Conservation (phyloP, 2,888 invertebrate species). For the Drosophila meridionalis region DNA sequence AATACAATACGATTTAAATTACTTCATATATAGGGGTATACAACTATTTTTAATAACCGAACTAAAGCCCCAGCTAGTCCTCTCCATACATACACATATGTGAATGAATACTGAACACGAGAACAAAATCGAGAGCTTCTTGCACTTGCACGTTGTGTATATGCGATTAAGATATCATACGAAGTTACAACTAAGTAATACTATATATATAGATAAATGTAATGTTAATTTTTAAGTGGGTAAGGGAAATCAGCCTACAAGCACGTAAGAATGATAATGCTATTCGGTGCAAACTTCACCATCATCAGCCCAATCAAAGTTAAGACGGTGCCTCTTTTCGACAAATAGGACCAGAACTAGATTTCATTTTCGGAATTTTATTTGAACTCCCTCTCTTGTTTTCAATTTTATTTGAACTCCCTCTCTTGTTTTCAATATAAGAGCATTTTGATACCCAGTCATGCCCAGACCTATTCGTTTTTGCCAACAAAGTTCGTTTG, state of each 20-base stretch:
- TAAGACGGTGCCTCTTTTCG: conserved; percentile 23
- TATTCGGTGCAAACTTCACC: neutral
- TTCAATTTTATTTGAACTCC: conserved; percentile 2
- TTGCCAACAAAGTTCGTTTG: neutral
- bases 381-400: conserved; percentile 5
- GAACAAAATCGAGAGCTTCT: conserved; percentile 83
- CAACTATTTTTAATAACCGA: conserved; percentile 21
- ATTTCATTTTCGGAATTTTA: conserved; percentile 14
- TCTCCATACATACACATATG: conserved; percentile 7
- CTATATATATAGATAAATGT: neutral
- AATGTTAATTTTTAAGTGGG: conserved; percentile 12
- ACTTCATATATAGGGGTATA: neutral
- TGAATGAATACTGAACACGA: conserved; percentile 38
- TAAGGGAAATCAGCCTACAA: neutral
- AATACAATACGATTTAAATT: conserved; percentile 10
- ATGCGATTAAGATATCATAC: conserved; percentile 30
- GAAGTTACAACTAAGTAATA: conserved; percentile 20
- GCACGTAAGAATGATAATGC: neutral
- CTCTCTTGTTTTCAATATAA: conserved; percentile 13
- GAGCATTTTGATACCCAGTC: neutral
- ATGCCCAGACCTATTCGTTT: conserved; percentile 6
- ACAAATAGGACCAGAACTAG: conserved; percentile 37
- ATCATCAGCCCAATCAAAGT: conserved; percentile 2
- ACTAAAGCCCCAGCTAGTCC: conserved; percentile 7
- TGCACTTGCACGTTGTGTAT: conserved; percentile 52